A percentile compares a stretch with the other conserved stretches of the same genome.
Conservation (phyloP, 1,140 invertebrate genomes). For the Drosophila teissieri region DNA sequence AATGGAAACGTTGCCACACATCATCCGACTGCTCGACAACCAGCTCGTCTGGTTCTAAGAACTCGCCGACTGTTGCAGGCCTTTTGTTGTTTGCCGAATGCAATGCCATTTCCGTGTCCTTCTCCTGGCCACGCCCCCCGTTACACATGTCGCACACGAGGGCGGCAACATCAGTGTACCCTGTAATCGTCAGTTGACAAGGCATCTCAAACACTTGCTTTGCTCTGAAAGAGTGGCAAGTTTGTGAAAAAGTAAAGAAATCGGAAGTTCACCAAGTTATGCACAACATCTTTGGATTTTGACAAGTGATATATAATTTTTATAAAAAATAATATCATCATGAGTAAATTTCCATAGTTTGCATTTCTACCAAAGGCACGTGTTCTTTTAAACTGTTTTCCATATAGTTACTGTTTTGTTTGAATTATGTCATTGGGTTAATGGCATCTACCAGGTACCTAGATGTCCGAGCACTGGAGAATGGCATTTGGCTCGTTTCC, state of each 20-base stretch:
- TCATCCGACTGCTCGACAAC: constrained; percentile 13
- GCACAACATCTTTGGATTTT: too few relatives aligned
- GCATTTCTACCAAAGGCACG: too few relatives aligned
- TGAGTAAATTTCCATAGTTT: too few relatives aligned
- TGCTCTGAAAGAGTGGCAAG: not conserved
- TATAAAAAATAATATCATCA: too few relatives aligned
- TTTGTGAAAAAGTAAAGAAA: not conserved
- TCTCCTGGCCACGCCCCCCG: constrained; percentile 23
- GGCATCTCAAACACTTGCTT: too few relatives aligned
- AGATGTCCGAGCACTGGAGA: not conserved
- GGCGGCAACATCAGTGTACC: constrained; percentile 22
- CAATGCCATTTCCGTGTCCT: constrained; percentile 33
- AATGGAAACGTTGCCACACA: constrained; percentile 65
- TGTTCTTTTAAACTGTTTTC: not conserved
- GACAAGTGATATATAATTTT: too few relatives aligned
- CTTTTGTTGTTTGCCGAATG: constrained; percentile 47
- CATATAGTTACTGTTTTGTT: too few relatives aligned
- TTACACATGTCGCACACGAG: constrained; percentile 37
- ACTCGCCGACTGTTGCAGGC: constrained; percentile 12
- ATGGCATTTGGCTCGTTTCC: too few relatives aligned
- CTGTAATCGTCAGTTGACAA: not conserved
- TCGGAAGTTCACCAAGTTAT: too few relatives aligned
- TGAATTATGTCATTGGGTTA: not conserved
- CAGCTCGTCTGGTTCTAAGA: constrained; percentile 30
- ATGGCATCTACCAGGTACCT: not conserved